phyloP scores from a whole-genome alignment of 2,888 invertebrate genomes.

The Dryadula phaetusa region DNA sequence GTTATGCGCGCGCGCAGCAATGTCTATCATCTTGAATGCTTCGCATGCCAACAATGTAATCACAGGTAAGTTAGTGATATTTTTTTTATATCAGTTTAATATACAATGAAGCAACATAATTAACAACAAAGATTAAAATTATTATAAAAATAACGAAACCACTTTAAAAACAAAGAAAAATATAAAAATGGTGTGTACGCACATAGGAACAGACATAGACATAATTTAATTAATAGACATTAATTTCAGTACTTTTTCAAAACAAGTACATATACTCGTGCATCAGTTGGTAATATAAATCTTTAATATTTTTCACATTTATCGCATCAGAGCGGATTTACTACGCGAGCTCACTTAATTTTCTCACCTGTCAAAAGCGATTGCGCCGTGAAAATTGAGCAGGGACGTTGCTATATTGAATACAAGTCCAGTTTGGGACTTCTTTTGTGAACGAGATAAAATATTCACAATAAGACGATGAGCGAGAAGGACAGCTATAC shows the following conservation, averaged over 20 bases:
- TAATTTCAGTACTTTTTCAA: neutral
- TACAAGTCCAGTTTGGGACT: conserved; percentile 58
- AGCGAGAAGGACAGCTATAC: conserved; percentile 53
- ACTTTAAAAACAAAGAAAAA: neutral
- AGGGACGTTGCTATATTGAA: conserved; percentile 59
- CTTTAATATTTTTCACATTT: conserved; percentile 43
- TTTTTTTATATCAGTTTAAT: conserved; percentile 6
- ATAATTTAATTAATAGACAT: neutral
- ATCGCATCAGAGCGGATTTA: conserved; percentile 41
- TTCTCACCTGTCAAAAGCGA: conserved; percentile 60
- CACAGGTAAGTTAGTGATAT: conserved; percentile 95
- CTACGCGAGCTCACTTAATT: conserved; percentile 50
- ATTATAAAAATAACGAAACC: neutral
- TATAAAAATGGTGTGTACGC: too few species aligned
- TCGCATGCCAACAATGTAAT: conserved; percentile 99
- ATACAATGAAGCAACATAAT: neutral
- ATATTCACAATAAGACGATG: conserved; percentile 49
- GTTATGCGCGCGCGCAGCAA: conserved; percentile 98
- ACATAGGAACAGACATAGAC: too few species aligned
- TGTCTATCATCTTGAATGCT: conserved; percentile 99
- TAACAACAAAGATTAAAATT: neutral
- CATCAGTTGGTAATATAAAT: conserved; percentile 32
- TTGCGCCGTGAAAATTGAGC: conserved; percentile 61
- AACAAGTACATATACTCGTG: conserved; percentile 3
- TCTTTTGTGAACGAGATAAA: conserved; percentile 57